Conservation (phyloP, 2,888 invertebrate species). For the Rhaphigaster nebulosa region DNA sequence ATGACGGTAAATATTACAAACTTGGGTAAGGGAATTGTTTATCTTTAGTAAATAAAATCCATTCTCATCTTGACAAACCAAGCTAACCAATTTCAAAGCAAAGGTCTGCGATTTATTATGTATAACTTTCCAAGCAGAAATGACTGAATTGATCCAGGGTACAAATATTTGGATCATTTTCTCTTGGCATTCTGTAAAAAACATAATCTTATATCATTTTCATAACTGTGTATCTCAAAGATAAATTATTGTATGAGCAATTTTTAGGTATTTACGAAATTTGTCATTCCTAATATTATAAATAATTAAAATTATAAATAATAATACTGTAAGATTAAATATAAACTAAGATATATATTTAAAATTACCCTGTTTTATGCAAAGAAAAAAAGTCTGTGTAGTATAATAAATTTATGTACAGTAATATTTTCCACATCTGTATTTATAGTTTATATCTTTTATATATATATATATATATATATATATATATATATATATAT, state of each 20-base stretch:
- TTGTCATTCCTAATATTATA: background rate
- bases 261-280: too few relatives aligned
- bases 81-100: slow-evolving; percentile 58
- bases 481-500: too few relatives aligned
- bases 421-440: too few relatives aligned
- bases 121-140: slow-evolving; percentile 53
- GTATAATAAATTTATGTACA: too few relatives aligned
- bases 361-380: background rate
- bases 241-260: too few relatives aligned
- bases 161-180: slow-evolving; percentile 42
- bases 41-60: slow-evolving; percentile 52
- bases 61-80: slow-evolving; percentile 37
- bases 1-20: background rate
- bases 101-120: slow-evolving; percentile 50
- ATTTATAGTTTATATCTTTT: background rate
- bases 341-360: background rate
- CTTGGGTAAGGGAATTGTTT: background rate
- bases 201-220: background rate
- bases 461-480: too few relatives aligned
- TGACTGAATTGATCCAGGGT: slow-evolving; percentile 57
- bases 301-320: too few relatives aligned
- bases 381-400: background rate
- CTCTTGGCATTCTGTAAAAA: slow-evolving; percentile 32
- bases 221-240: background rate
- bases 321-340: background rate